These are phyloP conservation scores for Neotoxoptera formosana DNA, from an alignment of 1,140 invertebrate genomes.

Conservation along the genomic window DNA sequence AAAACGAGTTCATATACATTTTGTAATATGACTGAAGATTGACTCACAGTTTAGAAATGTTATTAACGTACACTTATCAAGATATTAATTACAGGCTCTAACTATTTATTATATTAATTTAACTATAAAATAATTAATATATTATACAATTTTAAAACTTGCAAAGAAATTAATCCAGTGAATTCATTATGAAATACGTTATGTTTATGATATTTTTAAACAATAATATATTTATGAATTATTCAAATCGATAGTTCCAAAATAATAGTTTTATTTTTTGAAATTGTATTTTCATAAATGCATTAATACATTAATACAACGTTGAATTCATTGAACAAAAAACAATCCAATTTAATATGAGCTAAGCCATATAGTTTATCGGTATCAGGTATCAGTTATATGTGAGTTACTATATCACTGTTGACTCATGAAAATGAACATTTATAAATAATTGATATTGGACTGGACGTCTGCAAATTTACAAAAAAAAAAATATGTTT, in stretches of 20 bases:
- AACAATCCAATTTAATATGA: constrained; percentile 7
- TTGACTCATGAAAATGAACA: not conserved
- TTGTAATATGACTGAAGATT: not conserved
- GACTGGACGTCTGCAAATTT: not conserved
- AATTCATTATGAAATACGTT: not conserved
- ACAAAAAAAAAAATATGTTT: not conserved
- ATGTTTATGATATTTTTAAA: not conserved
- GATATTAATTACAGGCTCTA: not conserved
- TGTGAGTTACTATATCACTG: constrained; percentile 1
- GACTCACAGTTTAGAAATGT: not conserved
- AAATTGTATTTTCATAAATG: constrained; percentile 24
- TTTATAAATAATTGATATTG: not conserved
- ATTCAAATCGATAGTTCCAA: not conserved
- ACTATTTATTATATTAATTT: not conserved
- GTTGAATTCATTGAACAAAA: constrained; percentile 28
- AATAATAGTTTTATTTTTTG: not conserved
- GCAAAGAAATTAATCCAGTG: not conserved
- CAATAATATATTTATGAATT: constrained; percentile 8
- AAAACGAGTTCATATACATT: not conserved
- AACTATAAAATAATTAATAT: not conserved
- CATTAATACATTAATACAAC: constrained; percentile 12
- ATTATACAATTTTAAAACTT: not conserved
- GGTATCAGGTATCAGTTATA: not conserved
- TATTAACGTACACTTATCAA: not conserved
- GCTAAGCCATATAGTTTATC: not conserved